Evolutionary conservation across 2,888 invertebrate genomes (phyloP).

Genomic region (Synanthedon myopaeformis): DNA sequence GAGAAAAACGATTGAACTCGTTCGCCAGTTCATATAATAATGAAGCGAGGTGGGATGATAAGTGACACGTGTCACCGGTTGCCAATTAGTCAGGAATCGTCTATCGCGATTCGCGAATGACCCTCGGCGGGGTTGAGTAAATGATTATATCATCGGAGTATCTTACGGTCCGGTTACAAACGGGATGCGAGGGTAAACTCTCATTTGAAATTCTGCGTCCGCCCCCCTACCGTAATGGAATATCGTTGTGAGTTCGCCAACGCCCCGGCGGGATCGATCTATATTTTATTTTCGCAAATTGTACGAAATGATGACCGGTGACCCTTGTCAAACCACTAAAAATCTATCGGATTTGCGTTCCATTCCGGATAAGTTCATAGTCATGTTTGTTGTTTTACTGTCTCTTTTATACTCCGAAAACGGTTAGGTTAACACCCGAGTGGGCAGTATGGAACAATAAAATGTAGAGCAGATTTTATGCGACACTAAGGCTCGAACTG

Average conservation of each 20-base stretch:
- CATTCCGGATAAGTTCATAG: conserved; percentile 18
- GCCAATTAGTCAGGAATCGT: neutral
- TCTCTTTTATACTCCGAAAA: neutral
- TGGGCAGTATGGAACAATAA: neutral
- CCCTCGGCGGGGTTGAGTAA: neutral
- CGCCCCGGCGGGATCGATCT: conserved; percentile 42
- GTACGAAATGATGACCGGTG: conserved; percentile 45
- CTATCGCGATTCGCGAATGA: neutral
- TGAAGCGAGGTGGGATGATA: neutral
- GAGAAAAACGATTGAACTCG: conserved; percentile 15
- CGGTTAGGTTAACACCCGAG: neutral
- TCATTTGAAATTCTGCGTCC: conserved; percentile 55
- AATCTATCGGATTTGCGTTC: neutral
- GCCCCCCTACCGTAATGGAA: conserved; percentile 50
- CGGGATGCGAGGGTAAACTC: conserved; percentile 47
- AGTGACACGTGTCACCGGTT: too few species aligned
- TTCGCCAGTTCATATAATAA: neutral
- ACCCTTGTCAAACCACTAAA: conserved; percentile 52
- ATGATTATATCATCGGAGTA: neutral
- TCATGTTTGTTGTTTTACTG: conserved; percentile 10
- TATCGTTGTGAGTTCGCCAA: conserved; percentile 51
- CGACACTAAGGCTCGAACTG: neutral
- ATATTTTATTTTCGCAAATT: conserved; percentile 64
- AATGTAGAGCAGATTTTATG: neutral
- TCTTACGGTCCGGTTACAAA: conserved; percentile 9